These are phyloP conservation scores for Tragelaphus eurycerus DNA, from an alignment of 2,797 vertebrate species.

Conservation along the genomic window DNA sequence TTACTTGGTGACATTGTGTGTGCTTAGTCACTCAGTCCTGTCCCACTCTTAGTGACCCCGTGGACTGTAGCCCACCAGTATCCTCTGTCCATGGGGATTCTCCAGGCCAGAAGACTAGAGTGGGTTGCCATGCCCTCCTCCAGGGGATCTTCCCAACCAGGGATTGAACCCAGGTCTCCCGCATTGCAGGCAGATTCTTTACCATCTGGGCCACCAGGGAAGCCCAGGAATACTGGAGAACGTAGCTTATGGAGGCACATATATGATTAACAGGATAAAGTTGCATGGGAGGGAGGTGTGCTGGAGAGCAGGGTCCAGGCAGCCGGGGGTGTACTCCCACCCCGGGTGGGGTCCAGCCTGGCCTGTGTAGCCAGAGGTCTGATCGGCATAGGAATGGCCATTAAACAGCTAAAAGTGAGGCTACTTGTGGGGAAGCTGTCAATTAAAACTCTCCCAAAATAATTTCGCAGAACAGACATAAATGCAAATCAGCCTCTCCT, in stretches of 20 bases:
- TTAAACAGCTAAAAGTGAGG: neutral
- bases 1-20: neutral
- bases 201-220: neutral
- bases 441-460: slow-evolving; percentile 55
- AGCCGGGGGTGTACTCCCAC: fast-evolving
- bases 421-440: neutral
- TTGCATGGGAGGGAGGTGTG: neutral
- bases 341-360: neutral
- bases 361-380: neutral
- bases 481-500: slow-evolving; percentile 63
- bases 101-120: neutral
- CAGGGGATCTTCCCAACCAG: neutral
- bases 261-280: neutral
- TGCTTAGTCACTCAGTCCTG: neutral
- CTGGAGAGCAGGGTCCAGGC: neutral
- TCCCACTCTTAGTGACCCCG: neutral
- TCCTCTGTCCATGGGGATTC: neutral
- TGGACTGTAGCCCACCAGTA: neutral
- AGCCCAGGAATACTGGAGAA: neutral
- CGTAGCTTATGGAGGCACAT: neutral
- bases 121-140: neutral
- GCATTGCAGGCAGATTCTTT: neutral
- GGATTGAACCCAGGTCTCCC: neutral
- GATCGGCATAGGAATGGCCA: neutral
- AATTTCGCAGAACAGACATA: slow-evolving; percentile 52